Percentiles rank a stretch among this genome's conserved stretches.
Conservation (phyloP, 1,140 invertebrate genomes). For the Rhyzopertha dominica region DNA sequence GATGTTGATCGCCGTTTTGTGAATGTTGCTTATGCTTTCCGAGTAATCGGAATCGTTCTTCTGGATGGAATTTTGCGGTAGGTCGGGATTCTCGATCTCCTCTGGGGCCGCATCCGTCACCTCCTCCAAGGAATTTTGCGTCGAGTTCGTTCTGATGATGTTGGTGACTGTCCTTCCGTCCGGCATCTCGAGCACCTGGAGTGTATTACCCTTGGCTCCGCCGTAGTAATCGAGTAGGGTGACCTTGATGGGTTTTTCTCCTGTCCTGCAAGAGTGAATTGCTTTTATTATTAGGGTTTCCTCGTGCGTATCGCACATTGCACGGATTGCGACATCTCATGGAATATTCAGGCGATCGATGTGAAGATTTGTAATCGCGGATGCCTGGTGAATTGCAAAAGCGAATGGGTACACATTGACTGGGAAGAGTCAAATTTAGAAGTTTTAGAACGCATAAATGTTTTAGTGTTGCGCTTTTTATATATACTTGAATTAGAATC, state of each 20-base stretch:
- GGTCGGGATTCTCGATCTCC: slow-evolving; percentile 39
- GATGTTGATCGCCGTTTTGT: slow-evolving; percentile 47
- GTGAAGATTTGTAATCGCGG: too few relatives aligned
- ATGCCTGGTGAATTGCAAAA: too few relatives aligned
- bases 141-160: slow-evolving; percentile 34
- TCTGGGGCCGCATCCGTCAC: slow-evolving; percentile 17
- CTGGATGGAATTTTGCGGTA: slow-evolving; percentile 33
- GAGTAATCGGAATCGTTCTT: slow-evolving; percentile 28
- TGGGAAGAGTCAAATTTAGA: too few relatives aligned
- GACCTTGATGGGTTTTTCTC: slow-evolving; percentile 32
- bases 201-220: slow-evolving; percentile 58
- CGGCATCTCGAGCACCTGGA: slow-evolving; percentile 53
- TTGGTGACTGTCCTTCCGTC: slow-evolving; percentile 51
- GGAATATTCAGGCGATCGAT: too few relatives aligned
- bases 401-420: too few relatives aligned
- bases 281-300: too few relatives aligned
- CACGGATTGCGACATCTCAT: too few relatives aligned
- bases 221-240: slow-evolving; percentile 56
- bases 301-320: too few relatives aligned
- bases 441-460: too few relatives aligned
- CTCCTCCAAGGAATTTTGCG: slow-evolving; percentile 16
- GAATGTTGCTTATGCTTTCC: slow-evolving; percentile 47
- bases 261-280: too few relatives aligned
- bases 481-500: too few relatives aligned
- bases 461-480: too few relatives aligned